These are phyloP conservation scores for Lordiphosa fenestrarum DNA, from an alignment of 2,888 invertebrate genomes.

Conservation along the genomic window DNA sequence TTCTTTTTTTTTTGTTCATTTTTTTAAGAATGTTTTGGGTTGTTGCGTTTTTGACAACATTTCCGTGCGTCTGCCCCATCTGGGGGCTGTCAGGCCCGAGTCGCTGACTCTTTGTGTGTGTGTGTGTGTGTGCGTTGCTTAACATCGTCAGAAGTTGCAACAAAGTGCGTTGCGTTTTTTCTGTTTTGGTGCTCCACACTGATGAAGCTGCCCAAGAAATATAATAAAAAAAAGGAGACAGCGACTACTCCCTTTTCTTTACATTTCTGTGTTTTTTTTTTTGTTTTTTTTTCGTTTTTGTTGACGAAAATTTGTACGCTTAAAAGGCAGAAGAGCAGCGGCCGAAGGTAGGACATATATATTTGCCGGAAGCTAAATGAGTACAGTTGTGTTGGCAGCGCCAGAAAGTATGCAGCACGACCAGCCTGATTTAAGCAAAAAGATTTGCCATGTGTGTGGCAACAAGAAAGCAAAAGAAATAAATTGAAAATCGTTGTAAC, in stretches of 20 bases:
- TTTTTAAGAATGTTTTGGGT: not conserved
- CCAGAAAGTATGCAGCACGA: slow-evolving; percentile 17
- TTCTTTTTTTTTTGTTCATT: too few species aligned
- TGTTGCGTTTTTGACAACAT: slow-evolving; percentile 35
- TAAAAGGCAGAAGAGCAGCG: slow-evolving; percentile 6
- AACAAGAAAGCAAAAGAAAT: slow-evolving; percentile 10
- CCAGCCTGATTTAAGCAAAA: too few species aligned
- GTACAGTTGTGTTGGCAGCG: slow-evolving; percentile 28
- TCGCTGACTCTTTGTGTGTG: slow-evolving; percentile 11
- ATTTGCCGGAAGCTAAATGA: slow-evolving; percentile 68
- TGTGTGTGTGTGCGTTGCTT: not conserved
- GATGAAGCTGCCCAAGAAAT: slow-evolving; percentile 34
- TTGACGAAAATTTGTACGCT: slow-evolving; percentile 44
- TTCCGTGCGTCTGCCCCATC: slow-evolving; percentile 33
- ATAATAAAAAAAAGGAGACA: slow-evolving; percentile 63
- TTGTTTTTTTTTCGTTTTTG: slow-evolving; percentile 18
- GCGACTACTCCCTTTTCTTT: slow-evolving; percentile 37
- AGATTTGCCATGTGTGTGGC: too few species aligned
- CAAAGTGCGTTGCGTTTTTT: slow-evolving; percentile 62
- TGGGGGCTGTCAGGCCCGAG: slow-evolving; percentile 25
- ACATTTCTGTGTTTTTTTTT: slow-evolving; percentile 4
- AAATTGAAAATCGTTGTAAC: slow-evolving; percentile 36
- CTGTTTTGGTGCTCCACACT: too few species aligned
- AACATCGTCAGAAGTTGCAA: slow-evolving; percentile 64
- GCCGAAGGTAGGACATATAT: slow-evolving; percentile 46